A percentile compares a stretch with the other conserved stretches of the same genome.
These are phyloP conservation scores for Sarotherodon lohbergeri DNA, from an alignment of 2,113 vertebrate species.

Conservation along the genomic window DNA sequence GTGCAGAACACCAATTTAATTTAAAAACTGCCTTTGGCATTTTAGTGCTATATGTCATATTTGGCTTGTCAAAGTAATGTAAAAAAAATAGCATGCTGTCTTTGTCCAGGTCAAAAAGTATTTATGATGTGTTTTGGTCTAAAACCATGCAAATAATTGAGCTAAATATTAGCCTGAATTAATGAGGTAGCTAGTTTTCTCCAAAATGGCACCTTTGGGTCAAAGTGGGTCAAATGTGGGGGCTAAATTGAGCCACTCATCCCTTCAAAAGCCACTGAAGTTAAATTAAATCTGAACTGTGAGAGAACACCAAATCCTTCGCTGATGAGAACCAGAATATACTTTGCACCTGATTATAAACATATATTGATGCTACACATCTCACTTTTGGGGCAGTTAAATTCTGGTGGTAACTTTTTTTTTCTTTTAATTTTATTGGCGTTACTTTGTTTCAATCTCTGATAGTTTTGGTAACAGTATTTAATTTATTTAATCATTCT, in stretches of 20 bases:
- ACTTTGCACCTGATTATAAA: neutral
- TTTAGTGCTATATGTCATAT: neutral
- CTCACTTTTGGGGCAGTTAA: neutral
- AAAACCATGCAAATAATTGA: neutral
- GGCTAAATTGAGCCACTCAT: neutral
- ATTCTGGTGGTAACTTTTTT: neutral
- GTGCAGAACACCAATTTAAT: neutral
- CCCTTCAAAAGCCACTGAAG: neutral
- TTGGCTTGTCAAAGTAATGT: neutral
- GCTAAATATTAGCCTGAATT: neutral
- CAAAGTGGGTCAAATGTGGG: neutral
- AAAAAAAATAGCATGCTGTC: neutral
- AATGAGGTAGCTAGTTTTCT: neutral
- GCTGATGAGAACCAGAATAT: neutral
- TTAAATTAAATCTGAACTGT: neutral
- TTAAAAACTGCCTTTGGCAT: neutral
- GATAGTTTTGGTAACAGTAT: neutral
- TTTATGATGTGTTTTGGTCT: neutral
- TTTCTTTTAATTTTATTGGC: neutral
- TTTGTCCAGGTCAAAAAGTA: neutral
- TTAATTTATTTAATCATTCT: neutral
- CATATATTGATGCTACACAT: neutral
- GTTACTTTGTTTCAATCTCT: rapidly evolving
- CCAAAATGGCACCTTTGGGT: neutral
- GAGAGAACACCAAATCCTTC: neutral